phyloP scores from a whole-genome alignment of 2,888 invertebrate species.

The Troilus luridus region DNA sequence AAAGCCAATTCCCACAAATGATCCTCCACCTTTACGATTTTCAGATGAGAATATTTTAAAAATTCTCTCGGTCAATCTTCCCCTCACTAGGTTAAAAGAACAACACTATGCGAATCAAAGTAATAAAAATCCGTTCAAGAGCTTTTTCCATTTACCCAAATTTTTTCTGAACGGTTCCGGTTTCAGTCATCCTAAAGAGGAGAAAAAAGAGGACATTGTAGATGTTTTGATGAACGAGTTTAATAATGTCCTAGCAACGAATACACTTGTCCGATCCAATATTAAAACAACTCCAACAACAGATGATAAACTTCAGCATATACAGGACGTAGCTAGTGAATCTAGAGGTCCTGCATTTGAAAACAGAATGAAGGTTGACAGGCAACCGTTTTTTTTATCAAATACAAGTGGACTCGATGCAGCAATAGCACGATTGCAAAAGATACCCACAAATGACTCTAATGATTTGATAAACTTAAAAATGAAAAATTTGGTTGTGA shows the following conservation, averaged over 20 bases:
- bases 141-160: neutral
- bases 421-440: neutral
- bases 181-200: neutral
- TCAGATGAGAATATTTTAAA: slow-evolving; percentile 55
- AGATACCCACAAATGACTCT: neutral
- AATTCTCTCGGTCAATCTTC: slow-evolving; percentile 43
- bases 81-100: slow-evolving; percentile 37
- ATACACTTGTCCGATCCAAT: neutral
- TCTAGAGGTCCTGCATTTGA: neutral
- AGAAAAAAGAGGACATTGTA: neutral
- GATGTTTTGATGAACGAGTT: slow-evolving; percentile 11
- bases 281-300: neutral
- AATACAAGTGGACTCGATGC: neutral
- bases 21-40: slow-evolving; percentile 30
- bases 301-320: neutral
- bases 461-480: neutral
- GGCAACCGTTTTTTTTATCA: neutral
- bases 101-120: neutral
- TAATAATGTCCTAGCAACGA: neutral
- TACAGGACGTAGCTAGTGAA: neutral
- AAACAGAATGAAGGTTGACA: neutral
- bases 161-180: neutral
- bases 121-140: neutral
- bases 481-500: neutral
- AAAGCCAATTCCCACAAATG: neutral